Evolutionary conservation across 2,797 vertebrate genomes (phyloP).

Genomic region (Lagothrix lagotricha): DNA sequence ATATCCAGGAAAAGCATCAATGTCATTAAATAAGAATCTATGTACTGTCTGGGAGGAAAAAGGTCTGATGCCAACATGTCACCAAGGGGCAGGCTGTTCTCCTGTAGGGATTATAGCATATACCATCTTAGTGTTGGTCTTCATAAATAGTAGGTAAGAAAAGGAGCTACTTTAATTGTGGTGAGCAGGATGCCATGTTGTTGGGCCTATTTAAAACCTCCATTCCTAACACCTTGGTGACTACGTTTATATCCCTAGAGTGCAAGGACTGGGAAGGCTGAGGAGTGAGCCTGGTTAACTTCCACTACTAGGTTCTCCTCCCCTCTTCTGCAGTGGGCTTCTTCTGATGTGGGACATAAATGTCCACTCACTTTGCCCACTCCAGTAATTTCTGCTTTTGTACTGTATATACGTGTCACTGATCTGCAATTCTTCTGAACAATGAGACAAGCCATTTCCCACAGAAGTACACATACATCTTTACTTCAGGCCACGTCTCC

Average conservation of each 20-base stretch:
- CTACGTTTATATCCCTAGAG: neutral
- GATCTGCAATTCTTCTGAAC: neutral
- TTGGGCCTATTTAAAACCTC: neutral
- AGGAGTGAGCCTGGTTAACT: neutral
- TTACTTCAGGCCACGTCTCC: neutral
- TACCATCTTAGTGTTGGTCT: neutral
- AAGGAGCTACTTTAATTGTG: neutral
- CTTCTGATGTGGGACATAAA: neutral
- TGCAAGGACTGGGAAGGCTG: neutral
- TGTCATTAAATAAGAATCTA: neutral
- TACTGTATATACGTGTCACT: neutral
- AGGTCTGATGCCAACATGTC: neutral
- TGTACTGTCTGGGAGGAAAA: neutral
- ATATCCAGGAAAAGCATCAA: neutral
- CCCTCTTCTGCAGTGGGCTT: neutral
- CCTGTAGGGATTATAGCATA: neutral
- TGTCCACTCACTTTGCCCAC: too few species aligned
- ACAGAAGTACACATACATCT: neutral
- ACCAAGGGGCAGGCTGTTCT: neutral
- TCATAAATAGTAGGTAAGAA: neutral
- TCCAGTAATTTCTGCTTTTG: neutral
- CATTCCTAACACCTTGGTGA: neutral
- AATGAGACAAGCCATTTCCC: neutral
- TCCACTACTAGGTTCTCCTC: neutral
- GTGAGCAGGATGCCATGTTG: neutral